Evolutionary conservation across 2,113 vertebrate species (phyloP), one percentile per base, ranked within the genome.

Genomic region (Psittacara wagleri): DNA sequence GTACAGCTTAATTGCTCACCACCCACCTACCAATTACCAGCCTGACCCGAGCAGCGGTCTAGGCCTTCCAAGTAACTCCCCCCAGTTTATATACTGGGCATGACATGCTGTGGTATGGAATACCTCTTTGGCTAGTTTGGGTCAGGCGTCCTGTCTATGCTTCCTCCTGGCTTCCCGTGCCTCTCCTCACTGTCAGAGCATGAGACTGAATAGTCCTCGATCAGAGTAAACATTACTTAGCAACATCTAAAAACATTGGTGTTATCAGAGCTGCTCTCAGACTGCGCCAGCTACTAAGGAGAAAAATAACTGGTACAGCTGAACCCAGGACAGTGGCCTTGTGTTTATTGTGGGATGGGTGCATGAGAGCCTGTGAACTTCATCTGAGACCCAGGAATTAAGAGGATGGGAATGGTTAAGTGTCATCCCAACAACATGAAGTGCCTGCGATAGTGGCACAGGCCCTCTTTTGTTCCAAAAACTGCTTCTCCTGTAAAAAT

Each of bases 311-410:
- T 35, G 33, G 14, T 35, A 59, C 33, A 59, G 33, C 57, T 59
- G 22, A 59, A 24, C 33, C 33, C 22, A 59, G 33, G 13, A 15
- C 33, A 35, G 13, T 35, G 33, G 10, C 44, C 6, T 7, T 19
- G 11, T 63, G 68, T 74, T 94, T 77, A 15, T 29, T 63, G 61
- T 33, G 51, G 66, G 55, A 37, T 67, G 13, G 22, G 46, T 5
- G 7, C 1, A 2, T 0, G 2, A 7, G 27, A 49, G 20, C 10
- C 39, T 1, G 0, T 1, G 9, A 28, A 22, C 41, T 91, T 43
- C 25, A 4, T 14, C 55, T 68, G 57, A 9, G 22, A 61, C 43
- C 52, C 59, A 33, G 28, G 13, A 12, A 57, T 29, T 41, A 74
- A 67, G 31, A 77, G n/a, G 44, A 62, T 37, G 39, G 79, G 43